Conservation (phyloP, 2,888 invertebrate species). For the Lasioglossum vierecki region DNA sequence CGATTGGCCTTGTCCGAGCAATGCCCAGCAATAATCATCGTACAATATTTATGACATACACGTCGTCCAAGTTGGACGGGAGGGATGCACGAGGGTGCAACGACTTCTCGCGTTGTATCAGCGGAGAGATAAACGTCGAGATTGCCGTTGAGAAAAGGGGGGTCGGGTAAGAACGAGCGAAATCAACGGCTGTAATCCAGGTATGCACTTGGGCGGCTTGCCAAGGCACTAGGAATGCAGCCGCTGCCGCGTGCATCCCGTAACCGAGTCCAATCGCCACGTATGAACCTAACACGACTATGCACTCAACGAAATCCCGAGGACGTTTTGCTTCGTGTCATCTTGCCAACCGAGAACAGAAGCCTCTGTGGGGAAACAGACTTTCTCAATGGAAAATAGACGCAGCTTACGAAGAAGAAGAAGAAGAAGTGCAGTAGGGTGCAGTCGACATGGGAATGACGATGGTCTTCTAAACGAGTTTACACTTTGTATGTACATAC, state of each 20-base stretch:
- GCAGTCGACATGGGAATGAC: neutral
- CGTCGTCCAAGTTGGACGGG: neutral
- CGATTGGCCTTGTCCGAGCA: neutral
- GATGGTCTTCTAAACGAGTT: neutral
- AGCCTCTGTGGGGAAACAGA: neutral
- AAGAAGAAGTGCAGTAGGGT: neutral
- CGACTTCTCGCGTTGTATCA: constrained; percentile 36
- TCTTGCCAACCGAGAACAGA: constrained; percentile 1
- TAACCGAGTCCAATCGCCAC: constrained; percentile 21
- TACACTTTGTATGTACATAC: no score
- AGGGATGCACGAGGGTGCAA: constrained; percentile 19
- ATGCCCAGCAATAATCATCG: neutral
- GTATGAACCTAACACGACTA: constrained; percentile 59
- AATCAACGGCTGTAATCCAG: constrained; percentile 56
- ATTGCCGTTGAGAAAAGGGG: constrained; percentile 32
- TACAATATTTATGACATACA: neutral
- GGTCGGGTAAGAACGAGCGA: constrained; percentile 21
- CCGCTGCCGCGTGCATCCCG: constrained; percentile 39
- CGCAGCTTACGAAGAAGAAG: neutral
- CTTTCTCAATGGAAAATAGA: constrained; percentile 10
- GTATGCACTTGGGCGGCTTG: constrained; percentile 63
- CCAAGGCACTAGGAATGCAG: constrained; percentile 60
- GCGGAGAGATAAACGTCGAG: constrained; percentile 48
- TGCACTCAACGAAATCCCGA: constrained; percentile 67
- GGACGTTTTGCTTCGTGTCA: constrained; percentile 5